phyloP scores from a whole-genome alignment of 2,113 vertebrate species.

The Brienomyrus longianalis region DNA sequence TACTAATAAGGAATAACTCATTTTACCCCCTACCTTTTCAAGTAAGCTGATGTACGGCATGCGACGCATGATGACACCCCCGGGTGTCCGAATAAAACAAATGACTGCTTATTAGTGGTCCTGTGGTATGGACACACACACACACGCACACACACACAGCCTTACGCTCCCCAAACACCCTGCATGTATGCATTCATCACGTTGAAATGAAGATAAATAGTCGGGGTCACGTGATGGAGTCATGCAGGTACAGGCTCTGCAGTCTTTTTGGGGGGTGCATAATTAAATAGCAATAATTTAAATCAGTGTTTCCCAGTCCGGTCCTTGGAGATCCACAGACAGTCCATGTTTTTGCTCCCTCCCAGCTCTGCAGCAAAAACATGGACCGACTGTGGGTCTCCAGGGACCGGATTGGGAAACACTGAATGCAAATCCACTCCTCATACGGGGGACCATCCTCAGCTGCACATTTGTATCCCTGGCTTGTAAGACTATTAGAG shows the following conservation, averaged over 20 bases:
- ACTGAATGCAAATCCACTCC: constrained; percentile 9
- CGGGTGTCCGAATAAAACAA: neutral
- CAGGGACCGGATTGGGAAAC: neutral
- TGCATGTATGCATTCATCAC: constrained; percentile 12
- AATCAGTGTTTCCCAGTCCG: no score
- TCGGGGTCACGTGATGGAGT: neutral
- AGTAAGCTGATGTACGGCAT: neutral
- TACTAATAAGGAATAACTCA: neutral
- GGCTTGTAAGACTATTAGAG: neutral
- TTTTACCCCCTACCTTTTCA: neutral
- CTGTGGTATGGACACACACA: neutral
- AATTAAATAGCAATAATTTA: constrained; percentile 16
- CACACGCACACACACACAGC: neutral
- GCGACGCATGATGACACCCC: neutral
- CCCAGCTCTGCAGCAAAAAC: neutral
- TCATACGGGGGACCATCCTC: neutral
- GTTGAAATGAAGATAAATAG: constrained; percentile 9
- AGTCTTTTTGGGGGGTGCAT: constrained; percentile 8
- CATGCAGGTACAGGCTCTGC: neutral
- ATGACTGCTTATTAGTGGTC: constrained; percentile 15
- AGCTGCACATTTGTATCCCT: neutral
- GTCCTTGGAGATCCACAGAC: no score
- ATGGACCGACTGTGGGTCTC: neutral
- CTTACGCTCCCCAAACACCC: neutral
- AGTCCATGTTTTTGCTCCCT: no score